Percentiles rank a stretch among this genome's conserved stretches.
These are phyloP conservation scores for Protosalanx chinensis DNA, from an alignment of 2,797 vertebrate species.

Conservation along the genomic window DNA sequence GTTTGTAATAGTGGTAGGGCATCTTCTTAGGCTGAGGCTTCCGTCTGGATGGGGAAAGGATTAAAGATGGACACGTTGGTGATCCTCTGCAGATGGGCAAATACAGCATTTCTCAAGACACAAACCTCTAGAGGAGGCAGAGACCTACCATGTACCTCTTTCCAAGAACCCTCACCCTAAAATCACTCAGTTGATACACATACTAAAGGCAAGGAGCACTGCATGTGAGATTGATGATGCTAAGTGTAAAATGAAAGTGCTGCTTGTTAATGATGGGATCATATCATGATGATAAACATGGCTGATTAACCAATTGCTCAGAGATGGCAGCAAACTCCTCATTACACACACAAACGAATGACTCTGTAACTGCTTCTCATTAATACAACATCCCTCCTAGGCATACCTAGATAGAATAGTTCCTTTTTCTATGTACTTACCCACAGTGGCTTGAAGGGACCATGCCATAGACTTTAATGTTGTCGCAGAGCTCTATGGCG, in stretches of 20 bases:
- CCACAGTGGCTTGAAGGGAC: constrained; percentile 89
- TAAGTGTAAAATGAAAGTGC: too few relatives aligned
- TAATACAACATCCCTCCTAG: not conserved
- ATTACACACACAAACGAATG: not conserved
- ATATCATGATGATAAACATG: not conserved
- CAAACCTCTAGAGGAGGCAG: not conserved
- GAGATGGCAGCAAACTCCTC: not conserved
- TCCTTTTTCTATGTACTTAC: constrained; percentile 70
- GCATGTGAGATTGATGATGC: too few relatives aligned
- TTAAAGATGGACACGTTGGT: not conserved
- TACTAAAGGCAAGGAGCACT: too few relatives aligned
- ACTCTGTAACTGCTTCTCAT: not conserved
- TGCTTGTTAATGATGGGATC: too few relatives aligned
- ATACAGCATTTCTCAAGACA: not conserved
- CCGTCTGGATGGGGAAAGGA: constrained; percentile 55
- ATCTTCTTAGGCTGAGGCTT: constrained; percentile 75
- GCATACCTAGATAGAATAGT: not conserved
- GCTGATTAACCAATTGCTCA: constrained; percentile 3
- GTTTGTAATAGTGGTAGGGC: constrained; percentile 98
- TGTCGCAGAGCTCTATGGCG: constrained; percentile 89
- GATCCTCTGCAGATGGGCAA: not conserved
- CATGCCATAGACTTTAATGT: constrained; percentile 94
- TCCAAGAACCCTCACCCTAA: too few relatives aligned
- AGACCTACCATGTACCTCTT: too few relatives aligned
- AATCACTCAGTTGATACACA: too few relatives aligned